phyloP scores from a whole-genome alignment of 2,888 invertebrate species.

The Monoplex corrugatus region DNA sequence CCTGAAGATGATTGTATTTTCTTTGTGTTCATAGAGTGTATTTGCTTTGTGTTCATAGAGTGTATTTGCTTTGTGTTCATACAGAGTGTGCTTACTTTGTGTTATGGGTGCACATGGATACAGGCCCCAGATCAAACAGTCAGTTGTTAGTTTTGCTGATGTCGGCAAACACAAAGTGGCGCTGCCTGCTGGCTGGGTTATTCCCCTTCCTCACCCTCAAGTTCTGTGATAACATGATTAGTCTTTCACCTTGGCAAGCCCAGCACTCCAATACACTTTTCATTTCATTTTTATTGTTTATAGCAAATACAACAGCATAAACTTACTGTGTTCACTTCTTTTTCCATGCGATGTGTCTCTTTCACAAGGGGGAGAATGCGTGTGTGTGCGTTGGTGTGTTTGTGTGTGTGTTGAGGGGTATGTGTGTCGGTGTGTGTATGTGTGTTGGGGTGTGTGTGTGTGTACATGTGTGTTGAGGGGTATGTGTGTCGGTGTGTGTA shows the following conservation, averaged over 20 bases:
- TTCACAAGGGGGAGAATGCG: no score
- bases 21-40: no score
- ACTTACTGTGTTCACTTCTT: neutral
- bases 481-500: neutral
- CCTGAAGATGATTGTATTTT: no score
- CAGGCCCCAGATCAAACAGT: neutral
- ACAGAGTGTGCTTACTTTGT: no score
- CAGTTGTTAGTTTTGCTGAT: neutral
- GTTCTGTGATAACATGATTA: conserved; percentile 43
- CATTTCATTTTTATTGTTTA: conserved; percentile 39
- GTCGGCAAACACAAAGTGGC: neutral
- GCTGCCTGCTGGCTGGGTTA: neutral
- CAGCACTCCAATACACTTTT: neutral
- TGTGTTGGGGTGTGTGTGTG: conserved; percentile 1
- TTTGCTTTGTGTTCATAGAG: no score
- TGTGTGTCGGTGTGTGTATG: neutral
- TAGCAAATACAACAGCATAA: neutral
- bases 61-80: no score
- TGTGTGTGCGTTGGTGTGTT: no score
- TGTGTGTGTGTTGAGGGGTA: neutral
- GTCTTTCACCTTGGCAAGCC: conserved; percentile 32
- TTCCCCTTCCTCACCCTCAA: neutral
- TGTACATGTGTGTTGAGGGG: neutral
- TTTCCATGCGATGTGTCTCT: no score
- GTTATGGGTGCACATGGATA: neutral